A percentile compares a stretch with the other conserved stretches of the same genome.
These are phyloP conservation scores for Platerodrilus igneus DNA, from an alignment of 2,888 invertebrate genomes.

Conservation along the genomic window DNA sequence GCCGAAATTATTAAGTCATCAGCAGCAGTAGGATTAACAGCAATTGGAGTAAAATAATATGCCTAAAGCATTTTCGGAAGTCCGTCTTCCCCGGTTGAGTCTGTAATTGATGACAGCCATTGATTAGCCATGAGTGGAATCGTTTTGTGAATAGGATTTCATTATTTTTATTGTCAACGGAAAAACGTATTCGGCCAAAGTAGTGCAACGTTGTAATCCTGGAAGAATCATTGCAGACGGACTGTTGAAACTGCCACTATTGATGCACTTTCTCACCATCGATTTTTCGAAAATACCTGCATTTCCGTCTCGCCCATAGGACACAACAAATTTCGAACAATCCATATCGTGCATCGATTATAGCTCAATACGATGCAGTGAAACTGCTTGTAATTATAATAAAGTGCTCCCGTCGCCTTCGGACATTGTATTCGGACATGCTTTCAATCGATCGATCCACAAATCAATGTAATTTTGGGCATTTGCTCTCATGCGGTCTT, in stretches of 20 bases:
- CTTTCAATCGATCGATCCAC: too few relatives aligned
- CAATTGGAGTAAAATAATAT: conserved; percentile 27
- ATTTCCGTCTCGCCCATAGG: conserved; percentile 26
- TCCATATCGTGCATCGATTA: not conserved
- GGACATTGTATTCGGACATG: too few relatives aligned
- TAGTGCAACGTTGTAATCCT: conserved; percentile 10
- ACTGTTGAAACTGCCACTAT: too few relatives aligned
- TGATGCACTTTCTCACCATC: conserved; percentile 24
- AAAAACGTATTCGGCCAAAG: conserved; percentile 33
- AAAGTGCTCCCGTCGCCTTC: too few relatives aligned
- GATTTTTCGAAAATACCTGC: conserved; percentile 23
- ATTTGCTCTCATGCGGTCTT: too few relatives aligned
- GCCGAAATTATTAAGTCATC: conserved; percentile 26
- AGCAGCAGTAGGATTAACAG: conserved; percentile 28
- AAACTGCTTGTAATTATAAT: too few relatives aligned
- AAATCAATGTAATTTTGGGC: too few relatives aligned
- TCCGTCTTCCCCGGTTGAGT: conserved; percentile 21
- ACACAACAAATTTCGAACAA: too few relatives aligned
- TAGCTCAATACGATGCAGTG: too few relatives aligned
- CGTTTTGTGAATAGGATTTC: conserved; percentile 31
- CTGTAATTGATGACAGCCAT: conserved; percentile 34
- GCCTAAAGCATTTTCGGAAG: conserved; percentile 21
- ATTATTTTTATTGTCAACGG: conserved; percentile 30
- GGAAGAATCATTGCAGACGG: conserved; percentile 27
- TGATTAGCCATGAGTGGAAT: conserved; percentile 27